Evolutionary conservation across 30 jellyfish, hydroid and myxozoan genomes (phyloP).

Genomic region (Euphysa ruthae): DNA sequence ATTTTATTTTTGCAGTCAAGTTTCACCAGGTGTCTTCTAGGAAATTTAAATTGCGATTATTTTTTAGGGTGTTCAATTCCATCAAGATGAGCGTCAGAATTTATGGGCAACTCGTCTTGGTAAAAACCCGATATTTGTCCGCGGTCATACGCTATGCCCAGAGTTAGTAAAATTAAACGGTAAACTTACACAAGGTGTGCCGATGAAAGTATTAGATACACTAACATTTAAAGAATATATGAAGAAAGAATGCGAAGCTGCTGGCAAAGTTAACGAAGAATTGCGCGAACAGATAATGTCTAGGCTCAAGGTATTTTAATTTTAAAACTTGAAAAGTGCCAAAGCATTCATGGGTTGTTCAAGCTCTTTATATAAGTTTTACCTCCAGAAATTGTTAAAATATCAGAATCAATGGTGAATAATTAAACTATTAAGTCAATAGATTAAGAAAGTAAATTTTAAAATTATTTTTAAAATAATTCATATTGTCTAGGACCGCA

Average conservation of each 20-base stretch:
- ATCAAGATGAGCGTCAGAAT: constrained; percentile 89
- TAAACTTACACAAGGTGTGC: constrained; percentile 94
- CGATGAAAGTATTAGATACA: constrained; percentile 89
- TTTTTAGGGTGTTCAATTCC: constrained; percentile 81
- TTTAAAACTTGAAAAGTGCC: too few species aligned
- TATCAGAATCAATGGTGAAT: not conserved
- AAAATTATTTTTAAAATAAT: too few species aligned
- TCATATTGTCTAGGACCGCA: too few species aligned
- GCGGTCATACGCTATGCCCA: constrained; percentile 94
- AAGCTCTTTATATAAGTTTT: too few species aligned
- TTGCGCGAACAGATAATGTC: constrained; percentile 42
- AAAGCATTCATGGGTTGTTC: too few species aligned
- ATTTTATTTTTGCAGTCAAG: too few species aligned
- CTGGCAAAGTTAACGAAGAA: constrained; percentile 45
- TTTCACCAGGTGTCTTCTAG: too few species aligned
- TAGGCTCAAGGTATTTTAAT: constrained; percentile 44
- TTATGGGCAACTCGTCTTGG: constrained; percentile 98
- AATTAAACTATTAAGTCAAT: too few species aligned
- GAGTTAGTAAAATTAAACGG: constrained; percentile 83
- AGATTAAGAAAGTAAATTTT: too few species aligned
- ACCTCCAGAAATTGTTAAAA: too few species aligned
- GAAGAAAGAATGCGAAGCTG: constrained; percentile 42
- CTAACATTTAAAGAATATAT: constrained; percentile 55
- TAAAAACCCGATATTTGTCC: constrained; percentile 71
- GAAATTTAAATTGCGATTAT: too few species aligned